phyloP scores from a whole-genome alignment of 2,797 vertebrate genomes.

The Rhynchonycteris naso region DNA sequence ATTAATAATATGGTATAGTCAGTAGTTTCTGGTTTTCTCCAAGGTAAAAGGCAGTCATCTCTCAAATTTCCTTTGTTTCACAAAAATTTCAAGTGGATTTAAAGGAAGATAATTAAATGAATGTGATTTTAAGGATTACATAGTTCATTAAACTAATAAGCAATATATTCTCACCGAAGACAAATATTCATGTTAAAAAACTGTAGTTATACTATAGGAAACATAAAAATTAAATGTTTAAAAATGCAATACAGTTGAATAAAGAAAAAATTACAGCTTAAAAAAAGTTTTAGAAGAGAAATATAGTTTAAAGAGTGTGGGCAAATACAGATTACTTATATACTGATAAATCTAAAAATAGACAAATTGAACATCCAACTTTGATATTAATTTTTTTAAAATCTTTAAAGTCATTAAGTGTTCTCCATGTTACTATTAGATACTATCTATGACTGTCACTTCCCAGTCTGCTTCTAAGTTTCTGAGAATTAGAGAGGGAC shows the following conservation, averaged over 20 bases:
- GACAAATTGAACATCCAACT: background rate
- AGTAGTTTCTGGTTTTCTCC: constrained; percentile 25
- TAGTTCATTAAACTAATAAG: background rate
- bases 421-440: background rate
- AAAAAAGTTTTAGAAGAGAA: constrained; percentile 48
- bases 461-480: background rate
- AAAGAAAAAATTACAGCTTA: background rate
- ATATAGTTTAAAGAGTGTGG: background rate
- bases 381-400: background rate
- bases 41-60: constrained; percentile 22
- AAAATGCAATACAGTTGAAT: constrained; percentile 15
- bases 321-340: background rate
- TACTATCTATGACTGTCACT: background rate
- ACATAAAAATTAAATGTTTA: constrained; percentile 21
- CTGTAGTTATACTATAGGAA: background rate
- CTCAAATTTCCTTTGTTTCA: constrained; percentile 13
- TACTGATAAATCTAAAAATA: background rate
- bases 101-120: constrained; percentile 4
- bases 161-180: background rate
- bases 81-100: background rate
- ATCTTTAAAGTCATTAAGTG: background rate
- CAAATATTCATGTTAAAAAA: constrained; percentile 16
- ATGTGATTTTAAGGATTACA: background rate
- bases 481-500: background rate
- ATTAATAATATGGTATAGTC: background rate